Conservation (phyloP, 2,797 vertebrate genomes). For the Karalla daura region DNA sequence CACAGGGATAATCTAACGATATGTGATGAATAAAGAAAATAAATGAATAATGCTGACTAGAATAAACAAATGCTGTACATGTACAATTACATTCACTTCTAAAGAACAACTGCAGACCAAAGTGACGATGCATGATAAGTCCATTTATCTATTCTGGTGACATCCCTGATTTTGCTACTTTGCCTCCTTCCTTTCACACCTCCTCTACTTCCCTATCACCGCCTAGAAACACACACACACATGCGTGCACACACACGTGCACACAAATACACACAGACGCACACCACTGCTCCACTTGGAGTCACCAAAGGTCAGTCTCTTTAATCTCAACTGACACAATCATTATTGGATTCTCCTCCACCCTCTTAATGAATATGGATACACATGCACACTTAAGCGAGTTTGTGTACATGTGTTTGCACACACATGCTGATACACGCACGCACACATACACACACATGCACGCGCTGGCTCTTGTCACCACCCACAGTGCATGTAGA, state of each 20-base stretch:
- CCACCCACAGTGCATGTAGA: conserved; percentile 46
- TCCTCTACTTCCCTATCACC: conserved; percentile 13
- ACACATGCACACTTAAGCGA: conserved; percentile 46
- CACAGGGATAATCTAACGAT: too few relatives aligned
- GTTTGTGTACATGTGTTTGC: conserved; percentile 22
- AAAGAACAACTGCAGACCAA: background rate
- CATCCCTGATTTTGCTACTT: conserved; percentile 20
- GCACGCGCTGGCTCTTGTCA: conserved; percentile 42
- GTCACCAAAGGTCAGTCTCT: conserved; percentile 79
- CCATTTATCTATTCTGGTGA: conserved; percentile 25
- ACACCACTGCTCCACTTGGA: conserved; percentile 45
- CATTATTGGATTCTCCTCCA: conserved; percentile 75
- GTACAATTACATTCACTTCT: background rate
- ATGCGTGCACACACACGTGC: background rate
- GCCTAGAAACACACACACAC: background rate
- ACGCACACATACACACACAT: background rate
- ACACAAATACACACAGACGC: conserved; percentile 12
- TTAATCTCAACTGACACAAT: conserved; percentile 81
- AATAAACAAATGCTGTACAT: background rate
- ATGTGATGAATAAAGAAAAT: background rate
- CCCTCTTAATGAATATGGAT: conserved; percentile 81
- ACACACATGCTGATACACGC: conserved; percentile 21
- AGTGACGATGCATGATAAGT: background rate
- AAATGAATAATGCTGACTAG: background rate
- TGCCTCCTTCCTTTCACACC: background rate